Evolutionary conservation across 2,113 vertebrate species (phyloP).

Genomic region (Cichladusa arquata): DNA sequence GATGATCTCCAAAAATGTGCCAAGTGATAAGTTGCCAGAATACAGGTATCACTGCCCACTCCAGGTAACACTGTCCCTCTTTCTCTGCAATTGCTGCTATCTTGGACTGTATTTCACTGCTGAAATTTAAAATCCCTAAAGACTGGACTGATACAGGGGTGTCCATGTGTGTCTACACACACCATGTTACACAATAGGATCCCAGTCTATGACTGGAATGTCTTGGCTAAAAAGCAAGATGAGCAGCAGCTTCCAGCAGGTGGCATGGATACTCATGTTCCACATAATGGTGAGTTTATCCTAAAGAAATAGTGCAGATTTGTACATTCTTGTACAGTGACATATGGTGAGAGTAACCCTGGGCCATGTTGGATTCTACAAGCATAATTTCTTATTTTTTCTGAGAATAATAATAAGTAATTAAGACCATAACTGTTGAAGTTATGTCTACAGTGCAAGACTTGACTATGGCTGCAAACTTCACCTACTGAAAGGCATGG

Average conservation of each 20-base stretch:
- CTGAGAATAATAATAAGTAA: neutral
- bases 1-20: neutral
- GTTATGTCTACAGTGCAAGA: neutral
- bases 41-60: neutral
- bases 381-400: neutral
- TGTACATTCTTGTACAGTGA: neutral
- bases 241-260: neutral
- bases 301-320: neutral
- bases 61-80: neutral
- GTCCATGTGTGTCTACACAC: fast-evolving
- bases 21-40: neutral
- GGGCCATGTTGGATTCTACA: neutral
- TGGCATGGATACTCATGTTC: neutral
- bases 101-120: neutral
- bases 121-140: neutral
- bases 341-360: neutral
- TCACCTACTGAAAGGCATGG: neutral
- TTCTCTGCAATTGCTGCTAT: neutral
- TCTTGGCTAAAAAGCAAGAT: neutral
- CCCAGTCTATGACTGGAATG: neutral
- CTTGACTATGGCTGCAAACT: neutral
- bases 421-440: neutral
- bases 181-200: neutral
- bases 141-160: neutral
- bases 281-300: neutral